A percentile compares a stretch with the other conserved stretches of the same genome.
Conservation (phyloP, 64 coral and sea anemone species). For the Stylophora pistillata region DNA sequence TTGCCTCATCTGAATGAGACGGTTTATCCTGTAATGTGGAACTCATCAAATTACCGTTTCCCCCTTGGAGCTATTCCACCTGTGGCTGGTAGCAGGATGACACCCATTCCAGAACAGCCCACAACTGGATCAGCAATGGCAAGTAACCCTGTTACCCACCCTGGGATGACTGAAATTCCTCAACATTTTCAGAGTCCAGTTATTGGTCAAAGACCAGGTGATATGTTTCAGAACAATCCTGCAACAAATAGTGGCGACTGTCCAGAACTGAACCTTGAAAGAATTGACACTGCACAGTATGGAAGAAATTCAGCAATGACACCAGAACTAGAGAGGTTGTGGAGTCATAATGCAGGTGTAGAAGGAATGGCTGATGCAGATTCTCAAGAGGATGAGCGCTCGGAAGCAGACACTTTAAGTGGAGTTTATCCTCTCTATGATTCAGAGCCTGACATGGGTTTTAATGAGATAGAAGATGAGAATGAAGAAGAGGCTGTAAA, state of each 20-base stretch:
- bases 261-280: neutral
- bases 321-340: neutral
- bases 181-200: neutral
- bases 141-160: neutral
- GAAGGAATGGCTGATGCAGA: neutral
- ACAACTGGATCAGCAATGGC: neutral
- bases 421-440: slow-evolving; percentile 63
- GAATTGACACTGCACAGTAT: neutral
- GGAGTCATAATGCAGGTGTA: neutral
- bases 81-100: neutral
- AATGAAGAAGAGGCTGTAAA: slow-evolving; percentile 17
- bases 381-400: slow-evolving; percentile 24
- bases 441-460: slow-evolving; percentile 11
- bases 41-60: slow-evolving; percentile 28
- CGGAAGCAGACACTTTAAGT: slow-evolving; percentile 54
- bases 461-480: slow-evolving; percentile 11
- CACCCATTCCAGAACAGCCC: neutral
- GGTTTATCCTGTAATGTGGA: slow-evolving; percentile 42
- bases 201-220: neutral
- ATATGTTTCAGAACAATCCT: neutral
- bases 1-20: slow-evolving; percentile 14
- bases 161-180: neutral
- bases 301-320: neutral
- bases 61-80: neutral
- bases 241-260: neutral